These are phyloP conservation scores for Phrynosoma platyrhinos DNA, from an alignment of 2,113 vertebrate species.

Conservation along the genomic window DNA sequence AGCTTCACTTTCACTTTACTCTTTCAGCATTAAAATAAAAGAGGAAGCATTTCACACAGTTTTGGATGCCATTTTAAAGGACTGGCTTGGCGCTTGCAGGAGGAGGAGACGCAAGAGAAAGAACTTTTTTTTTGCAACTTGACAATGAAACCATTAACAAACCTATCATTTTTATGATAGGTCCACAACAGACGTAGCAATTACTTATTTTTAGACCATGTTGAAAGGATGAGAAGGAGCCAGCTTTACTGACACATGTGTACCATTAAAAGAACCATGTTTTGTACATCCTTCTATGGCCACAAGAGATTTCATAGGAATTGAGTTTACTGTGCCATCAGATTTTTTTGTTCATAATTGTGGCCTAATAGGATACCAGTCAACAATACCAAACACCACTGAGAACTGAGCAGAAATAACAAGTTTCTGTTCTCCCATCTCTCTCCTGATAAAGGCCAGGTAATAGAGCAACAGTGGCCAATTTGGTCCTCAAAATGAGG, in stretches of 20 bases:
- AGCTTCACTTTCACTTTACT: constrained; percentile 63
- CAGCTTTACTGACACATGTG: background rate
- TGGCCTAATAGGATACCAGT: background rate
- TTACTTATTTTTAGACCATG: background rate
- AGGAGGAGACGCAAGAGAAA: background rate
- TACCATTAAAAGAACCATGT: background rate
- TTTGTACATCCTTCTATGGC: background rate
- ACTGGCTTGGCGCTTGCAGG: background rate
- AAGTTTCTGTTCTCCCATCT: too few species aligned
- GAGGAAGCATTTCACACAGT: background rate
- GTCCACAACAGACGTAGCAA: too few species aligned
- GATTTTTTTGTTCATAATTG: background rate
- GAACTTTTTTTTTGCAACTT: background rate
- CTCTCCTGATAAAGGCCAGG: too few species aligned
- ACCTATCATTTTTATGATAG: background rate
- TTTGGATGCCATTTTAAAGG: background rate
- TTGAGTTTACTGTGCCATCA: background rate
- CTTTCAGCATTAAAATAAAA: constrained; percentile 42
- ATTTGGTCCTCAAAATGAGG: too few species aligned
- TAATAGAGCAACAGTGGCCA: too few species aligned
- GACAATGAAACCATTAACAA: constrained; percentile 7
- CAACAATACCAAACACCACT: too few species aligned
- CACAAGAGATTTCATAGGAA: background rate
- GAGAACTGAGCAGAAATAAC: too few species aligned
- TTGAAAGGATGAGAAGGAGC: background rate